phyloP scores from a whole-genome alignment of 2,888 invertebrate genomes.

The Ichneumon xanthorius region DNA sequence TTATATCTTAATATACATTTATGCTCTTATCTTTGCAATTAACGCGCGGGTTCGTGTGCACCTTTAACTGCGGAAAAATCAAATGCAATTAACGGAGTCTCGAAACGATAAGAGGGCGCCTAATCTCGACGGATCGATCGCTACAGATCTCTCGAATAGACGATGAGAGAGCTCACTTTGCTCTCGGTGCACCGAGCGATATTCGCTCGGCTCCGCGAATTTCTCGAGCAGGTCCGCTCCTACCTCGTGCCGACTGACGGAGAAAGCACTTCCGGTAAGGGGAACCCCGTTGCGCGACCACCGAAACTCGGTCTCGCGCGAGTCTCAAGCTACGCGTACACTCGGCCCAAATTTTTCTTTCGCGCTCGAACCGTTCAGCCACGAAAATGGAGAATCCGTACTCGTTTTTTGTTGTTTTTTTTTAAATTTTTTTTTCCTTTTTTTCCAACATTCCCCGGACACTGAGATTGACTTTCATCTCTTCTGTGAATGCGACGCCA shows the following conservation, averaged over 20 bases:
- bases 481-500: constrained; percentile 26
- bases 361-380: background rate
- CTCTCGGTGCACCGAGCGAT: background rate
- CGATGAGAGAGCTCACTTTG: background rate
- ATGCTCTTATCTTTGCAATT: background rate
- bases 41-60: background rate
- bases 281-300: constrained; percentile 53
- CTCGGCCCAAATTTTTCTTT: constrained; percentile 36
- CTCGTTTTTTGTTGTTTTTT: background rate
- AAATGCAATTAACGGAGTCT: constrained; percentile 29
- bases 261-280: constrained; percentile 63
- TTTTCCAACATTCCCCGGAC: background rate
- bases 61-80: constrained; percentile 21
- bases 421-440: constrained; percentile 7
- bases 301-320: constrained; percentile 5
- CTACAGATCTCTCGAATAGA: constrained; percentile 6
- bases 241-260: constrained; percentile 17
- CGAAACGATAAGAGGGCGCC: background rate
- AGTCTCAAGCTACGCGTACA: constrained; percentile 9
- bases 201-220: constrained; percentile 20
- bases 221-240: constrained; percentile 29
- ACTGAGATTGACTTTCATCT: constrained; percentile 48
- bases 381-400: background rate
- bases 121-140: constrained; percentile 24
- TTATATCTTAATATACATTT: constrained; percentile 1